These are phyloP conservation scores for Anticlea derivata DNA, from an alignment of 2,888 invertebrate genomes.

Conservation along the genomic window DNA sequence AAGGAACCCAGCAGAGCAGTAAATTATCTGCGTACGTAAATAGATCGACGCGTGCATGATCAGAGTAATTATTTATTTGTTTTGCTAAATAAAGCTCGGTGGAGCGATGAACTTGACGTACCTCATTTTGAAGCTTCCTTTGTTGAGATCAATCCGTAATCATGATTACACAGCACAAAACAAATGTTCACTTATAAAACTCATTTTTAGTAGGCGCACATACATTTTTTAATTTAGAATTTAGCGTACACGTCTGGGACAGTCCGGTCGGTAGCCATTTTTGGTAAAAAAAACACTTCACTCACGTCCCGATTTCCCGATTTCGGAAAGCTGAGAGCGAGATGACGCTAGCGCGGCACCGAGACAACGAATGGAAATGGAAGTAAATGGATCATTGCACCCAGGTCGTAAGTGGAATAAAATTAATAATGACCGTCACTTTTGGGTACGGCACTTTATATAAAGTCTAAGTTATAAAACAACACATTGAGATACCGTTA, in stretches of 20 bases:
- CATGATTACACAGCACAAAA: constrained; percentile 79
- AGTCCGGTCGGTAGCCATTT: constrained; percentile 75
- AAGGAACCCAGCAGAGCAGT: constrained; percentile 54
- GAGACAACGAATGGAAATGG: constrained; percentile 63
- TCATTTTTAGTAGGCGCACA: constrained; percentile 73
- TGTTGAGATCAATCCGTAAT: constrained; percentile 77
- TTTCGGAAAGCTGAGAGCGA: constrained; percentile 68
- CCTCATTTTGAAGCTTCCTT: constrained; percentile 81
- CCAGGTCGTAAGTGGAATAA: constrained; percentile 33
- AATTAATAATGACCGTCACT: constrained; percentile 9
- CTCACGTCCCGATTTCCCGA: constrained; percentile 67
- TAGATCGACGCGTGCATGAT: constrained; percentile 66
- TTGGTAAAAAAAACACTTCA: constrained; percentile 71
- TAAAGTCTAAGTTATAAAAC: background rate
- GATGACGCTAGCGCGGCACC: constrained; percentile 72
- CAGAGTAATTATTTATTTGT: constrained; percentile 77
- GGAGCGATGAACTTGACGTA: constrained; percentile 75
- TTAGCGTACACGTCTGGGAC: constrained; percentile 61
- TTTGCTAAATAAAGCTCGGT: constrained; percentile 73
- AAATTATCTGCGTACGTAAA: constrained; percentile 65
- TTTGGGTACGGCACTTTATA: background rate
- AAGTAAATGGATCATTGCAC: constrained; percentile 64
- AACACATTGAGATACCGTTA: background rate
- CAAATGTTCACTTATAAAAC: constrained; percentile 80
- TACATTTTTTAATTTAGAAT: constrained; percentile 70